phyloP scores from a whole-genome alignment of 2,888 invertebrate genomes.

The Caenorhabditis sp. region DNA sequence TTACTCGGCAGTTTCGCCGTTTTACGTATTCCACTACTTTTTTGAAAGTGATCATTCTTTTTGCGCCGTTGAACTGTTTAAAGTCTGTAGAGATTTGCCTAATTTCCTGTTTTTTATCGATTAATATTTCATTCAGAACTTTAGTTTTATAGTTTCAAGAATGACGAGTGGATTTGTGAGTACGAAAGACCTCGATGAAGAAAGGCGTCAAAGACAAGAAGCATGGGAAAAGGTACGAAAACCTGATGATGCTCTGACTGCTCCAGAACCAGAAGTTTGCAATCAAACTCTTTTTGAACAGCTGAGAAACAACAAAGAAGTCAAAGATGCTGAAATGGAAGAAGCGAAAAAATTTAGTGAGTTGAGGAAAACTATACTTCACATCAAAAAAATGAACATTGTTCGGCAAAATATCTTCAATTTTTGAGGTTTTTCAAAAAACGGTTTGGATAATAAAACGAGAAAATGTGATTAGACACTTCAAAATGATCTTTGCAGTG shows the following conservation, averaged over 20 bases:
- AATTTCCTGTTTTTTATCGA: neutral
- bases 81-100: neutral
- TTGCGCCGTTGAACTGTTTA: too few relatives aligned
- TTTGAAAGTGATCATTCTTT: too few relatives aligned
- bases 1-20: neutral
- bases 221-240: constrained; percentile 96
- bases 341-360: constrained; percentile 94
- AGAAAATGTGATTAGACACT: too few relatives aligned
- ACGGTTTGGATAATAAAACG: too few relatives aligned
- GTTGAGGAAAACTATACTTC: too few relatives aligned
- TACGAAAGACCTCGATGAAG: constrained; percentile 85
- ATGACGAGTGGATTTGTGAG: constrained; percentile 79
- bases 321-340: constrained; percentile 91
- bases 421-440: too few relatives aligned
- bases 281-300: constrained; percentile 87
- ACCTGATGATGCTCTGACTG: constrained; percentile 88
- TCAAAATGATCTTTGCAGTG: too few relatives aligned
- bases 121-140: neutral
- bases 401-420: too few relatives aligned
- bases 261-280: constrained; percentile 86
- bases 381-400: neutral
- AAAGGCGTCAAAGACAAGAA: constrained; percentile 83
- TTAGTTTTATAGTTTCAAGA: too few relatives aligned
- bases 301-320: constrained; percentile 88
- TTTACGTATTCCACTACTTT: too few relatives aligned